phyloP scores from a whole-genome alignment of 2,113 vertebrate species.

The Rhynchomys soricoides region DNA sequence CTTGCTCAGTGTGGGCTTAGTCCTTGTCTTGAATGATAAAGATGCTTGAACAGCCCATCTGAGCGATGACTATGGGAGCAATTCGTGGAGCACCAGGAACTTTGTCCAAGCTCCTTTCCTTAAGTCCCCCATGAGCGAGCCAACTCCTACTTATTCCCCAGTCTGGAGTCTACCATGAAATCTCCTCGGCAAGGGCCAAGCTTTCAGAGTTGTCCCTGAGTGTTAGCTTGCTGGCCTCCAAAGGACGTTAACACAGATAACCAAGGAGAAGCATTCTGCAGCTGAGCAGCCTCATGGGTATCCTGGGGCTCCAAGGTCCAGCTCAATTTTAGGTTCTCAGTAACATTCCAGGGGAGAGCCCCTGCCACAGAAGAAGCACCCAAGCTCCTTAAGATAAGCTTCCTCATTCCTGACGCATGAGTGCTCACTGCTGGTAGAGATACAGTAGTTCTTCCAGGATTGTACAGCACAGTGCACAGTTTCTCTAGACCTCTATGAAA shows the following conservation, averaged over 20 bases:
- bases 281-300: background rate
- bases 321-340: background rate
- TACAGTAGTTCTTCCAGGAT: background rate
- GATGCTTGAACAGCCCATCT: background rate
- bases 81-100: background rate
- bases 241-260: background rate
- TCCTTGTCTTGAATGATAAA: background rate
- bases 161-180: background rate
- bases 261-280: background rate
- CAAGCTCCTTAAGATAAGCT: background rate
- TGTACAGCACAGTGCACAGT: background rate
- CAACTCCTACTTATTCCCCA: background rate
- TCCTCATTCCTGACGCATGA: background rate
- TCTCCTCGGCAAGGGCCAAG: too few species aligned
- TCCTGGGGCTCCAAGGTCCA: too few species aligned
- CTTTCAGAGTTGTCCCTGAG: background rate
- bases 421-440: background rate
- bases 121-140: background rate
- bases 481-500: background rate
- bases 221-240: background rate
- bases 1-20: background rate
- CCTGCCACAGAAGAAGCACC: rapidly evolving
- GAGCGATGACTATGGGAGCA: background rate
- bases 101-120: background rate
- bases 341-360: background rate